phyloP scores from a whole-genome alignment of 2,888 invertebrate species.

The Tinea trinotella region DNA sequence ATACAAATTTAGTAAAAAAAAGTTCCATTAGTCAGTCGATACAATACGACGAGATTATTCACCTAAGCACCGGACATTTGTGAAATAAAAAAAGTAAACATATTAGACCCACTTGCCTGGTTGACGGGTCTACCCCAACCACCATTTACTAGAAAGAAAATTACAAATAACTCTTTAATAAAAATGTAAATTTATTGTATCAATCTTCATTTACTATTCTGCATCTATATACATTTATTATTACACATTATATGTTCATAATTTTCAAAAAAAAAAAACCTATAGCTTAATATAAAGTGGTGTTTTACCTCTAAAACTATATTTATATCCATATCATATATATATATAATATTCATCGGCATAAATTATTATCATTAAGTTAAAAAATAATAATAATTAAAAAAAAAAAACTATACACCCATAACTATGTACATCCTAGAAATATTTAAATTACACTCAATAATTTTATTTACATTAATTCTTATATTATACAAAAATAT shows the following conservation, averaged over 20 bases:
- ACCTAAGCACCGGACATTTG: no score
- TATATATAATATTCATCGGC: constrained; percentile 47
- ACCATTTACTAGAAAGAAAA: constrained; percentile 53
- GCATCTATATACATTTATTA: constrained; percentile 65
- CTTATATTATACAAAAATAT: constrained; percentile 55
- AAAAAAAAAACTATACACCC: constrained; percentile 65
- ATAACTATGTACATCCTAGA: constrained; percentile 59
- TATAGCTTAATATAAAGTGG: constrained; percentile 63
- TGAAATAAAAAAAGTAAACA: no score
- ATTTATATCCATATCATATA: constrained; percentile 66
- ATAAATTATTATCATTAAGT: constrained; percentile 70
- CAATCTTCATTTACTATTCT: constrained; percentile 61
- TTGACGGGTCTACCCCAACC: constrained; percentile 28
- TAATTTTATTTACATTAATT: constrained; percentile 57
- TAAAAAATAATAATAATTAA: constrained; percentile 43
- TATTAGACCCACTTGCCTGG: constrained; percentile 25
- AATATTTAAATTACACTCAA: constrained; percentile 49
- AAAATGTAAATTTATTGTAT: constrained; percentile 56
- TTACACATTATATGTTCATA: constrained; percentile 53
- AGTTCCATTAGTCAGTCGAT: no score
- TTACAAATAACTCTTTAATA: constrained; percentile 35
- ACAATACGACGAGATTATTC: no score
- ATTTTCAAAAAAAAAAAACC: constrained; percentile 50
- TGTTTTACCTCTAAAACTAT: constrained; percentile 62
- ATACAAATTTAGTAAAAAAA: no score